phyloP scores from a whole-genome alignment of 2,888 invertebrate species.

The Diplolepis rosae region DNA sequence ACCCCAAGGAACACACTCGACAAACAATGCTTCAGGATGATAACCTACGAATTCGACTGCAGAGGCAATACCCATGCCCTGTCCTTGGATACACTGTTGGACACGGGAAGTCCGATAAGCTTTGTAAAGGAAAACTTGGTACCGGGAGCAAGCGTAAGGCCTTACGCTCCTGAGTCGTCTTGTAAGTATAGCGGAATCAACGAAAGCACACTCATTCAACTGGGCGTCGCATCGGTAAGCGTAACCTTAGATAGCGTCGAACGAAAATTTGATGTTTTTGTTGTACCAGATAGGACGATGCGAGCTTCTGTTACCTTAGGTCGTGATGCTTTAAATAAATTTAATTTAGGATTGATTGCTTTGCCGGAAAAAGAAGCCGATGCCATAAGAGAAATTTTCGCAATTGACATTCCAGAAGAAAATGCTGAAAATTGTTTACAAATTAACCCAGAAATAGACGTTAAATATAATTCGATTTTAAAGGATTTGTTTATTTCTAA shows the following conservation, averaged over 20 bases:
- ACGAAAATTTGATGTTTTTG: too few species aligned
- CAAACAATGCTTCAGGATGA: too few species aligned
- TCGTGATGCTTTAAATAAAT: neutral
- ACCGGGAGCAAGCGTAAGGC: neutral
- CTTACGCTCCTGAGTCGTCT: neutral
- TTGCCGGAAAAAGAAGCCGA: too few species aligned
- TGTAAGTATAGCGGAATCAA: too few species aligned
- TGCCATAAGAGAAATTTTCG: too few species aligned
- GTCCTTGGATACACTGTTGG: neutral
- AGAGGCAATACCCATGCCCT: too few species aligned
- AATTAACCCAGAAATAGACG: neutral
- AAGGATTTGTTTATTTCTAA: neutral
- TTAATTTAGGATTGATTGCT: constrained; percentile 2
- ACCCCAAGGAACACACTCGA: too few species aligned
- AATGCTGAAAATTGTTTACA: neutral
- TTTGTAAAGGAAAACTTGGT: neutral
- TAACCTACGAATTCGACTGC: too few species aligned
- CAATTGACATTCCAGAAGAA: neutral
- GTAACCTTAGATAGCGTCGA: neutral
- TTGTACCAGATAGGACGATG: too few species aligned
- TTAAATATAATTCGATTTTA: neutral
- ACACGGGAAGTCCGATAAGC: neutral
- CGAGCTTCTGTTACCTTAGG: neutral
- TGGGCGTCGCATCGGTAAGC: neutral
- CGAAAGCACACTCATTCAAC: too few species aligned